Evolutionary conservation across 1,140 invertebrate genomes (phyloP).

Genomic region (Orchesella cincta): DNA sequence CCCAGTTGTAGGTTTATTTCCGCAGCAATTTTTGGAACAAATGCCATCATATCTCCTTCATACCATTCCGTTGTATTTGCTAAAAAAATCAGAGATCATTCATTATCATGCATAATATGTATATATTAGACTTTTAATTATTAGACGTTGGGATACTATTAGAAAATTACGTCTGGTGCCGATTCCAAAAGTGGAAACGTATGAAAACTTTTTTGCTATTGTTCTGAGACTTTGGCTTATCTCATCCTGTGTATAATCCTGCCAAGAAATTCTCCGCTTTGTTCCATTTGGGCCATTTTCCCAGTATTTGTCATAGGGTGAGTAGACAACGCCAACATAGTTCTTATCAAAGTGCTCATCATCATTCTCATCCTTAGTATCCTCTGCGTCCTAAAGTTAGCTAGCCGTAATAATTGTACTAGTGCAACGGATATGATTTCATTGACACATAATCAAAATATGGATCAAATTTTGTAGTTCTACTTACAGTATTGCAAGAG

Average conservation of each 20-base stretch:
- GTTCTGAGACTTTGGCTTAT: not conserved
- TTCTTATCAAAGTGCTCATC: not conserved
- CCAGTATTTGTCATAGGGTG: conserved; percentile 20
- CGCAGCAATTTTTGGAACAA: conserved; percentile 7
- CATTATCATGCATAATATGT: not conserved
- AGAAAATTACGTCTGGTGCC: not conserved
- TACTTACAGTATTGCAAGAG: not conserved
- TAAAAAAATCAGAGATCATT: not conserved
- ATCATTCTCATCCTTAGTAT: not conserved
- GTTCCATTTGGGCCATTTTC: not conserved
- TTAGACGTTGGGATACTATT: not conserved
- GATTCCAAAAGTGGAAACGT: conserved; percentile 10
- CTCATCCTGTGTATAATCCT: not conserved
- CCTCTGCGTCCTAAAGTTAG: not conserved
- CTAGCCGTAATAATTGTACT: not conserved
- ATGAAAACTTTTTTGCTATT: not conserved
- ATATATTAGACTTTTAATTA: not conserved
- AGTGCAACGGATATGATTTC: not conserved
- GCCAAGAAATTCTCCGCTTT: not conserved
- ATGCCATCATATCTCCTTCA: not conserved
- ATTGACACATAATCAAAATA: no score
- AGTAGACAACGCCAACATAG: conserved; percentile 13
- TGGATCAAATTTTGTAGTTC: not conserved
- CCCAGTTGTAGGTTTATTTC: not conserved
- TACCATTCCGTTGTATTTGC: conserved; percentile 1